Conservation (phyloP, 2,888 invertebrate genomes). For the Cantharis rufa region DNA sequence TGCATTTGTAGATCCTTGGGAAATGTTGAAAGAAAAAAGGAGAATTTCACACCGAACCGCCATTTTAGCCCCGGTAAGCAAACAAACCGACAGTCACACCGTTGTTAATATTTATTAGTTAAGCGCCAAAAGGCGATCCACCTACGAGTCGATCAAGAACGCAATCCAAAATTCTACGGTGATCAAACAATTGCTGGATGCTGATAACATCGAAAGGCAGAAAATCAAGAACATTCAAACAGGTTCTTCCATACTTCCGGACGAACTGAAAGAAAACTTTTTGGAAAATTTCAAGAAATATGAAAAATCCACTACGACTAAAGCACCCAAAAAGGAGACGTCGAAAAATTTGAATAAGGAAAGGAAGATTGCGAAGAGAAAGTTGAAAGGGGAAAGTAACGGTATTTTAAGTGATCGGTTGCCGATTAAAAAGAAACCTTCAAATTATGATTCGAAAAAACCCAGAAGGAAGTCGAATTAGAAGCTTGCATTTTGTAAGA, state of each 20-base stretch:
- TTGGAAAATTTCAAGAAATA: neutral
- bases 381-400: neutral
- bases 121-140: conserved; percentile 17
- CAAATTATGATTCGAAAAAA: neutral
- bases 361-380: neutral
- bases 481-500: neutral
- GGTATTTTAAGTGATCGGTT: neutral
- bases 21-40: conserved; percentile 21
- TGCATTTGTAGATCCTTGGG: conserved; percentile 9
- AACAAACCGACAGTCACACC: neutral
- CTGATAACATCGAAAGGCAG: conserved; percentile 15
- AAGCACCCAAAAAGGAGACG: neutral
- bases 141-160: conserved; percentile 23
- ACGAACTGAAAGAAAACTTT: neutral
- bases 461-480: neutral
- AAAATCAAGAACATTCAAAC: conserved; percentile 9
- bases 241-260: neutral
- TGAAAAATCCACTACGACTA: neutral
- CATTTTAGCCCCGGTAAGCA: conserved; percentile 22
- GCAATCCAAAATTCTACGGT: conserved; percentile 25
- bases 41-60: conserved; percentile 24
- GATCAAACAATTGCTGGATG: conserved; percentile 16
- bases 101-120: conserved; percentile 13
- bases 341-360: neutral
- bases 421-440: neutral